phyloP scores from a whole-genome alignment of 1,140 invertebrate species.

The Drosophila micromelanica region DNA sequence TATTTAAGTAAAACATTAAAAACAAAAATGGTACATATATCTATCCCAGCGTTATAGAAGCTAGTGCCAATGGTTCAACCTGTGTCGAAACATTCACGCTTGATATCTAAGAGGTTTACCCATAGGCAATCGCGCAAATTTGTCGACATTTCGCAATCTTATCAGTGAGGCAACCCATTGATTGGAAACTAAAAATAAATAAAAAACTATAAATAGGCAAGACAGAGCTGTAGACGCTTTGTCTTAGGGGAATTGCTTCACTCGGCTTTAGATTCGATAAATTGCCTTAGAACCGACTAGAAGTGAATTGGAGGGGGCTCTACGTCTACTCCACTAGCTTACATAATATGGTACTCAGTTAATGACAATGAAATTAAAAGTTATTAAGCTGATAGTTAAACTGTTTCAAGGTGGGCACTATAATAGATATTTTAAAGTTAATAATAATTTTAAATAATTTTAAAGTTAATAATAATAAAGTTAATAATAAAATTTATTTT shows the following conservation, averaged over 20 bases:
- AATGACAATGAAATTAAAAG: slow-evolving; percentile 36
- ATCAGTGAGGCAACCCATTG: slow-evolving; percentile 54
- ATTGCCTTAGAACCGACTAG: not conserved
- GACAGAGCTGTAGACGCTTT: slow-evolving; percentile 37
- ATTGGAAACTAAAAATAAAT: slow-evolving; percentile 75
- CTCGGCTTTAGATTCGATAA: slow-evolving; percentile 28
- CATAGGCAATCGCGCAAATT: slow-evolving; percentile 29
- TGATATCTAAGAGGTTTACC: slow-evolving; percentile 40
- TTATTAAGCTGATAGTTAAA: not conserved
- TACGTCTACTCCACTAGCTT: slow-evolving; percentile 8
- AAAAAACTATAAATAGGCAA: slow-evolving; percentile 65
- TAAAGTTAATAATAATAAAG: too few relatives aligned
- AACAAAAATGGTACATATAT: not conserved
- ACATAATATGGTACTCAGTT: slow-evolving; percentile 2
- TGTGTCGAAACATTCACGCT: slow-evolving; percentile 2
- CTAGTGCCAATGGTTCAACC: slow-evolving; percentile 1
- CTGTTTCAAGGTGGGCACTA: not conserved
- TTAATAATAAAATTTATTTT: too few relatives aligned
- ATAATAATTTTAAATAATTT: too few relatives aligned
- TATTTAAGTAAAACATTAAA: slow-evolving; percentile 26
- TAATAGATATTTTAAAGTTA: too few relatives aligned
- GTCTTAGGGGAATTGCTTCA: slow-evolving; percentile 24
- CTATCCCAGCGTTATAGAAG: slow-evolving; percentile 18
- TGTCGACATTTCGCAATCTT: slow-evolving; percentile 64
- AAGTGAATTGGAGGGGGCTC: slow-evolving; percentile 28